phyloP scores from a whole-genome alignment of 2,113 vertebrate species.

The Pteruthius melanotis region DNA sequence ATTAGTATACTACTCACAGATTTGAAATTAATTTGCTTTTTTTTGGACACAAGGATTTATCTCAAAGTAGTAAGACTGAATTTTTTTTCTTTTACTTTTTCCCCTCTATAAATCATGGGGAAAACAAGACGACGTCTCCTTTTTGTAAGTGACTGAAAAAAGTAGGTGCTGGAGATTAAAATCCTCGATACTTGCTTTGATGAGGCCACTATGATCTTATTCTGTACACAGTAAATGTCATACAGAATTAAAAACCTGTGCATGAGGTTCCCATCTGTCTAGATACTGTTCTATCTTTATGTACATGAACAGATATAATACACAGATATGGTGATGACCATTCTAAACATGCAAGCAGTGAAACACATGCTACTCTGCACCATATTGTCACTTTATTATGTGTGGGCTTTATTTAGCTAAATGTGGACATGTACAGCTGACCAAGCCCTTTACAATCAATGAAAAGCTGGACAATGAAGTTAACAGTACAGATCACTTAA shows the following conservation, averaged over 20 bases:
- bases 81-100: neutral
- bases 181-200: neutral
- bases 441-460: neutral
- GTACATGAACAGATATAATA: neutral
- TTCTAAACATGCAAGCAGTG: neutral
- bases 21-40: neutral
- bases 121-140: neutral
- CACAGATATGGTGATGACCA: neutral
- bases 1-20: neutral
- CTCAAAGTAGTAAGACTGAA: neutral
- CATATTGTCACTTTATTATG: neutral
- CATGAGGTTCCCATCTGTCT: neutral
- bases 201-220: neutral
- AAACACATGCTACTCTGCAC: neutral
- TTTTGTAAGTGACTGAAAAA: neutral
- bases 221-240: neutral
- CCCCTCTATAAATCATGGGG: neutral
- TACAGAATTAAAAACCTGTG: neutral
- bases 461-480: neutral
- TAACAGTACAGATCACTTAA: neutral
- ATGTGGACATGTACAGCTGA: neutral
- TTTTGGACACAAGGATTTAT: neutral
- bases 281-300: neutral
- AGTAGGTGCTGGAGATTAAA: neutral
- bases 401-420: neutral